A percentile compares a stretch with the other conserved stretches of the same genome.
These are phyloP conservation scores for Lordiphosa fenestrarum DNA, from an alignment of 2,888 invertebrate genomes.

Conservation along the genomic window DNA sequence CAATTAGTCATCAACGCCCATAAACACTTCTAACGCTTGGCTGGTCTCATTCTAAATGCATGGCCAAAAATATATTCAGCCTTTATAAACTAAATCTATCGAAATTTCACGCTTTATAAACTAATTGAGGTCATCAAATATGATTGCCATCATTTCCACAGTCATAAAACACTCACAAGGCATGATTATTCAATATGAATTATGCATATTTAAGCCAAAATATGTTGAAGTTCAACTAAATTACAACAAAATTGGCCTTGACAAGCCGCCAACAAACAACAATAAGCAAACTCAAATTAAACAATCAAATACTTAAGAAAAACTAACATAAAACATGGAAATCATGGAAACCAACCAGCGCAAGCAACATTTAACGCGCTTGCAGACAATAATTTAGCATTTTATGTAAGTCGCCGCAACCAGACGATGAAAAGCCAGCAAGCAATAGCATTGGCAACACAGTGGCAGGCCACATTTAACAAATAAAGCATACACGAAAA, in stretches of 20 bases:
- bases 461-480: slow-evolving; percentile 1
- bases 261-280: slow-evolving; percentile 14
- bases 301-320: slow-evolving; percentile 40
- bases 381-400: slow-evolving; percentile 20
- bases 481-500: no score
- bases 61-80: background rate
- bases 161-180: slow-evolving; percentile 7
- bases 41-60: slow-evolving; percentile 5
- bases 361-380: slow-evolving; percentile 13
- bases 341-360: slow-evolving; percentile 14
- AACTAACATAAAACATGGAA: slow-evolving; percentile 4
- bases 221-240: slow-evolving; percentile 47
- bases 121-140: slow-evolving; percentile 4
- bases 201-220: slow-evolving; percentile 13
- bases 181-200: slow-evolving; percentile 12
- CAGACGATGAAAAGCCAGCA: slow-evolving; percentile 30
- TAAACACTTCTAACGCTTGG: background rate
- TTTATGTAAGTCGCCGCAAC: slow-evolving; percentile 47
- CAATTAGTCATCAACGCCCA: slow-evolving; percentile 1
- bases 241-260: slow-evolving; percentile 58
- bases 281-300: slow-evolving; percentile 42
- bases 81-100: background rate
- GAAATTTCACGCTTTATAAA: slow-evolving; percentile 8
- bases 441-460: no score
- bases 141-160: slow-evolving; percentile 1